Conservation (phyloP, 1,140 invertebrate species). For the Apis dorsata region DNA sequence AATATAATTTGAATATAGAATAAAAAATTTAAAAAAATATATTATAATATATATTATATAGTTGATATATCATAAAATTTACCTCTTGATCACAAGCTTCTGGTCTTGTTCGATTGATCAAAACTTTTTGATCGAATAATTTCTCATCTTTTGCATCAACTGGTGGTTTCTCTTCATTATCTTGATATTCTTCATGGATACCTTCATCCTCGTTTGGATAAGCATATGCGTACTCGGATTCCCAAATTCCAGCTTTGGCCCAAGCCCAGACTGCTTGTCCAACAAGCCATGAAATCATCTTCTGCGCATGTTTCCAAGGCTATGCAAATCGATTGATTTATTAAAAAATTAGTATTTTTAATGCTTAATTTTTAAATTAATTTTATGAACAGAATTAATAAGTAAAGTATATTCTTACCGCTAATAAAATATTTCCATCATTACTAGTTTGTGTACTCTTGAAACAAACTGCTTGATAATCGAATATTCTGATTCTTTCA, state of each 20-base stretch:
- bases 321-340: conserved; percentile 48
- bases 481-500: conserved; percentile 87
- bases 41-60: neutral
- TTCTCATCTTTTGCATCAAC: conserved; percentile 79
- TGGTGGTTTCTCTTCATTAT: conserved; percentile 77
- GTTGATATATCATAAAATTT: conserved; percentile 46
- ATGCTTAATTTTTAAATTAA: neutral
- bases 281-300: conserved; percentile 78
- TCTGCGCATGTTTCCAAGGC: conserved; percentile 77
- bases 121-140: conserved; percentile 81
- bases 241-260: conserved; percentile 76
- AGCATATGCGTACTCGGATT: conserved; percentile 72
- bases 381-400: neutral
- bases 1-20: neutral
- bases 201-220: conserved; percentile 78
- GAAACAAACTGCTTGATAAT: conserved; percentile 95
- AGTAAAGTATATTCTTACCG: conserved; percentile 79
- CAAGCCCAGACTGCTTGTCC: conserved; percentile 77
- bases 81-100: conserved; percentile 89
- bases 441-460: conserved; percentile 83
- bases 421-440: conserved; percentile 82
- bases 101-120: conserved; percentile 88
- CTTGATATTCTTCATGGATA: conserved; percentile 71
- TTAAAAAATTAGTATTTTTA: neutral
- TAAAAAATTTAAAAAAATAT: neutral